Percentiles rank a stretch among this genome's conserved stretches.
Conservation (phyloP, 2,888 invertebrate genomes). For the Lacanobia wlatinum region DNA sequence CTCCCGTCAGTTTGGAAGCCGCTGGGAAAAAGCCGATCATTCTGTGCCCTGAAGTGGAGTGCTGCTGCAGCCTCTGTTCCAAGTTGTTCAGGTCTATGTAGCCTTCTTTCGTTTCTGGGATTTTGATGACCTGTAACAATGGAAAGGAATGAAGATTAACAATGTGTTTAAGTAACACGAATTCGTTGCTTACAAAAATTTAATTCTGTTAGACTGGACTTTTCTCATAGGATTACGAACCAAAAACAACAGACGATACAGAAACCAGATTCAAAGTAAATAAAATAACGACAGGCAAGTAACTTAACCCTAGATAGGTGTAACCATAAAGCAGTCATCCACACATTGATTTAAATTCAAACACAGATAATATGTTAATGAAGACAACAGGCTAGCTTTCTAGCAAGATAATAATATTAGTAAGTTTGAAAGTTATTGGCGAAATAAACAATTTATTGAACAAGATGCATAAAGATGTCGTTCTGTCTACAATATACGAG, state of each 20-base stretch:
- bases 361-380: conserved; percentile 48
- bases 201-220: not conserved
- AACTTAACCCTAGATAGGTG: not conserved
- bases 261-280: not conserved
- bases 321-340: conserved; percentile 20
- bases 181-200: not conserved
- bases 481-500: conserved; percentile 17
- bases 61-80: conserved; percentile 92
- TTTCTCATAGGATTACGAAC: not conserved
- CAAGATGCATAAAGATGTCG: conserved; percentile 41
- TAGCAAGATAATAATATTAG: conserved; percentile 38
- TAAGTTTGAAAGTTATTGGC: conserved; percentile 39
- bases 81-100: conserved; percentile 94
- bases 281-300: not conserved
- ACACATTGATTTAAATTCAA: conserved; percentile 33
- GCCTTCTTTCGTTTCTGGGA: conserved; percentile 95
- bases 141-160: not conserved
- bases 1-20: conserved; percentile 97
- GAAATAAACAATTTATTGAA: conserved; percentile 38
- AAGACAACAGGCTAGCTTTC: conserved; percentile 40
- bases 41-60: conserved; percentile 91
- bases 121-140: conserved; percentile 92
- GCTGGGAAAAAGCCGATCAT: conserved; percentile 96
- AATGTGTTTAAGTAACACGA: not conserved
- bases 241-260: not conserved